A percentile compares a stretch with the other conserved stretches of the same genome.
Evolutionary conservation across 2,888 invertebrate species (phyloP).

Genomic region (Ennomos erosarius): DNA sequence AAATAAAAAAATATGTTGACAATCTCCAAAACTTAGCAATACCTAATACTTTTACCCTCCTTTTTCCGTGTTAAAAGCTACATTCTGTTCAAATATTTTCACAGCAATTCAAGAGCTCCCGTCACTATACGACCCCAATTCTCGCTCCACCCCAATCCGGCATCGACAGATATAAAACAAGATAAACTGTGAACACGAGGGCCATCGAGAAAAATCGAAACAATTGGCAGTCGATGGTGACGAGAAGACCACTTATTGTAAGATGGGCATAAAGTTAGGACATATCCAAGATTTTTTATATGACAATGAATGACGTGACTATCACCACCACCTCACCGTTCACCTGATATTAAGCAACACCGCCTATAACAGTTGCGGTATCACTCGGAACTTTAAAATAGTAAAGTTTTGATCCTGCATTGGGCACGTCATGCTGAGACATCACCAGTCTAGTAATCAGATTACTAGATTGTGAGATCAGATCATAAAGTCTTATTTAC

Average conservation of each 20-base stretch:
- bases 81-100: conserved; percentile 21
- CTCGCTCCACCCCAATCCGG: conserved; percentile 1
- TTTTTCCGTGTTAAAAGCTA: neutral
- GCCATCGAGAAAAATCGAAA: conserved; percentile 40
- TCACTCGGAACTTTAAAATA: too few relatives aligned
- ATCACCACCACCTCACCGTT: too few relatives aligned
- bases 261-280: neutral
- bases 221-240: conserved; percentile 34
- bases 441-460: too few relatives aligned
- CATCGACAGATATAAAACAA: conserved; percentile 34
- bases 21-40: too few relatives aligned
- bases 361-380: too few relatives aligned
- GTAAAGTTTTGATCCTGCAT: too few relatives aligned
- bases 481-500: too few relatives aligned
- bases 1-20: too few relatives aligned
- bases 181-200: conserved; percentile 25
- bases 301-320: too few relatives aligned
- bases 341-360: too few relatives aligned
- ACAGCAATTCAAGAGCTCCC: conserved; percentile 10
- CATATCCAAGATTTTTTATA: conserved; percentile 5
- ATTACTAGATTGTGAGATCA: too few relatives aligned
- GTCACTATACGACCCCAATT: conserved; percentile 15
- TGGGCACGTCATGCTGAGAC: too few relatives aligned
- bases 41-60: neutral
- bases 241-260: conserved; percentile 18